Evolutionary conservation across 2,113 vertebrate genomes (phyloP), one percentile per base, ranked within the genome.

Genomic region (Caranx ignobilis): DNA sequence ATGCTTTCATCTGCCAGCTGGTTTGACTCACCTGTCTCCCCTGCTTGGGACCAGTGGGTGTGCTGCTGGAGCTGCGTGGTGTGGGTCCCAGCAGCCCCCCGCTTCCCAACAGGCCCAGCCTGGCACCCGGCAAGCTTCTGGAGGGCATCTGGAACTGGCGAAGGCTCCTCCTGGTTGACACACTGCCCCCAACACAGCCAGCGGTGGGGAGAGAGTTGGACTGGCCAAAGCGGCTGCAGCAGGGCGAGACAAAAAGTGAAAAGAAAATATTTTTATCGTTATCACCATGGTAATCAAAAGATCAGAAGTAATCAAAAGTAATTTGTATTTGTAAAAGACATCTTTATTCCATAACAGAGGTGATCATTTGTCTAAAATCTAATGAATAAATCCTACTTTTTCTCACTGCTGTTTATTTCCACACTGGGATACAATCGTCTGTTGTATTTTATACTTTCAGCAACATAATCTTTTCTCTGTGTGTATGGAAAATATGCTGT

Each of bases 61-160:
- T 97, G 94, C 96, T 93, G 19, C 96, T 93, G 0, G 96, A 85
- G 82, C 95, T 97, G 89, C 97, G 96, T 68, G 97, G 96, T 4
- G 96, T 94, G 41, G 97, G 94, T 64, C 96, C 96, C 85, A 98
- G 93, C 16, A 99, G 94, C 54, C 96, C 95, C 0, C 94, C 92
- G 75, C 96, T 96, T 71, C 97, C 96, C 93, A 98, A 87, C 77
- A 97, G 94, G 76, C 96, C 96, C 57, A 97, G 96, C n/a, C 97
- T 94, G 67, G 96, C 91, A 0, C 96, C 96, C 32, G 98, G 97
- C 75, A 99, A 93, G 63, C 96, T 99, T 64, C 98, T 95, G 50
- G 97, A 97, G 41, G 98, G 97, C 92, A 99, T 95, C 91, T 97
- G 98, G 94, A 98, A 99, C 94, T 98, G 98, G 2, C 97, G 96